These are phyloP conservation scores for Disparrhopalites patrizii DNA, from an alignment of 2,888 invertebrate genomes.

Conservation along the genomic window DNA sequence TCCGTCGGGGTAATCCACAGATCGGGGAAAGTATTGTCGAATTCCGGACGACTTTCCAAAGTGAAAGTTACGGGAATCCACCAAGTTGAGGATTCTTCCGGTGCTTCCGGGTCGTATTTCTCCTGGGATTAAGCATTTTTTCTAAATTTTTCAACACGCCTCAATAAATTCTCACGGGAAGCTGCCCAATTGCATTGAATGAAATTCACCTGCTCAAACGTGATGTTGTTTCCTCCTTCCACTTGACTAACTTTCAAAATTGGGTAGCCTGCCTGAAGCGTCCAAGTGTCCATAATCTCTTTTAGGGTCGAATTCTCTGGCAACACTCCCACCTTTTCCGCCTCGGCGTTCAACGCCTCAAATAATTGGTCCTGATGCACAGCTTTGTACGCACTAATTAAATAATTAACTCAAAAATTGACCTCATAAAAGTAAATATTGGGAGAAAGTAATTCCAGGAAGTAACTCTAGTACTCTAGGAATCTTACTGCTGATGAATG, in stretches of 20 bases:
- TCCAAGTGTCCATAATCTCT: conserved; percentile 42
- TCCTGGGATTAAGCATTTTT: conserved; percentile 2
- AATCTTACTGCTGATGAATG: conserved; percentile 31
- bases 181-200: too few relatives aligned
- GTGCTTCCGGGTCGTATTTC: conserved; percentile 21
- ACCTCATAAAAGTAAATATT: background rate
- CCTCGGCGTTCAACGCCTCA: conserved; percentile 30
- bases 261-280: conserved; percentile 36
- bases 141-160: background rate
- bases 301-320: conserved; percentile 30
- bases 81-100: conserved; percentile 23
- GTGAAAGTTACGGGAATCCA: conserved; percentile 34
- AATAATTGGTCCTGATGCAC: conserved; percentile 40
- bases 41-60: conserved; percentile 4
- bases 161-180: too few relatives aligned
- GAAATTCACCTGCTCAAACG: conserved; percentile 21
- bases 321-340: conserved; percentile 19
- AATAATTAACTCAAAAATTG: background rate
- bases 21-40: conserved; percentile 4
- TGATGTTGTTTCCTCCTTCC: background rate
- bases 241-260: conserved; percentile 29
- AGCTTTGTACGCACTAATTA: conserved; percentile 8
- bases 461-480: background rate
- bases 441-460: background rate
- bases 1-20: conserved; percentile 11